These are phyloP conservation scores for Liolophura sinensis DNA, from an alignment of 1,140 invertebrate genomes.

Conservation along the genomic window DNA sequence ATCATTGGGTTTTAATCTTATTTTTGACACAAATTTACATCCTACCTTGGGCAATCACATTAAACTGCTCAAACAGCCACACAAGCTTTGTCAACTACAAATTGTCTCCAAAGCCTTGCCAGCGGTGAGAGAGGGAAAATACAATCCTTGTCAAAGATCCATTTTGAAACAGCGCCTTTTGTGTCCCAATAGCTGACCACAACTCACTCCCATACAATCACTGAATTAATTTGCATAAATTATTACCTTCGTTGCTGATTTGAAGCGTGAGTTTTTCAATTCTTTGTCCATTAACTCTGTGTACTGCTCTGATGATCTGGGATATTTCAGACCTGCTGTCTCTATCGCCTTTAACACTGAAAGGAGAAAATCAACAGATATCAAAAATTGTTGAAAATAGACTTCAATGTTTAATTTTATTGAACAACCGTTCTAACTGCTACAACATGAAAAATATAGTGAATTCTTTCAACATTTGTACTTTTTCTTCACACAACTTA, in stretches of 20 bases:
- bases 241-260: constrained; percentile 21
- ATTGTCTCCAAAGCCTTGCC: constrained; percentile 2
- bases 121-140: constrained; percentile 16
- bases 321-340: constrained; percentile 69
- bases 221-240: neutral
- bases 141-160: neutral
- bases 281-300: constrained; percentile 70
- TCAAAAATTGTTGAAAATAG: too few species aligned
- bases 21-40: too few species aligned
- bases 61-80: constrained; percentile 4
- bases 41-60: too few species aligned
- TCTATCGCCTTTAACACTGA: constrained; percentile 75
- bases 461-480: neutral
- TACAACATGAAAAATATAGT: too few species aligned
- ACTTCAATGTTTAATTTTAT: too few species aligned
- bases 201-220: neutral
- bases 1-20: too few species aligned
- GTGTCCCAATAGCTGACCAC: neutral
- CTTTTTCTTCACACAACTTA: too few species aligned
- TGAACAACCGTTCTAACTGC: too few species aligned
- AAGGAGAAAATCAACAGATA: too few species aligned
- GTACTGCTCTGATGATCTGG: constrained; percentile 74
- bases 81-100: neutral
- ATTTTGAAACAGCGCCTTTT: neutral
- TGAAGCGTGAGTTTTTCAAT: constrained; percentile 69